A percentile compares a stretch with the other conserved stretches of the same genome.
Conservation (phyloP, 2,113 vertebrate species). For the Thermophis baileyi region DNA sequence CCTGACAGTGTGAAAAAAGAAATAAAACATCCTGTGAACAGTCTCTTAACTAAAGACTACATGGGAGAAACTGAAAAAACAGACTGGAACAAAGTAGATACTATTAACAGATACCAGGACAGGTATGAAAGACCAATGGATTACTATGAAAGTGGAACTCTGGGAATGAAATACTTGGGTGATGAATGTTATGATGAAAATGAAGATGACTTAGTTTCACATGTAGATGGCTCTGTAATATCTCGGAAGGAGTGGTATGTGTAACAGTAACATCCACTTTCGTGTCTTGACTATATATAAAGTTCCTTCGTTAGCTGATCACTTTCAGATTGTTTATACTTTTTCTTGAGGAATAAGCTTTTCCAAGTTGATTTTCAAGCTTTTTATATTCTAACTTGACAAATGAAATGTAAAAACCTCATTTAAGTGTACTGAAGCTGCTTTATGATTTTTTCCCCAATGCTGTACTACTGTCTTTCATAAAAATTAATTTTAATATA, state of each 20-base stretch:
- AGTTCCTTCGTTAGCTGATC: constrained; percentile 68
- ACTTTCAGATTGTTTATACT: constrained; percentile 78
- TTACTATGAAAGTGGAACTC: constrained; percentile 80
- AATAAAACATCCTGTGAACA: constrained; percentile 86
- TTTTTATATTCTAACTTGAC: constrained; percentile 76
- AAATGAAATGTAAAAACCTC: constrained; percentile 67
- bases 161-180: constrained; percentile 85
- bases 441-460: constrained; percentile 65
- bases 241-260: constrained; percentile 98
- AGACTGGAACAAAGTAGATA: constrained; percentile 87
- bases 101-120: constrained; percentile 76
- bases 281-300: constrained; percentile 62
- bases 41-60: constrained; percentile 88
- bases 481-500: constrained; percentile 75
- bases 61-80: constrained; percentile 84
- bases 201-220: constrained; percentile 95
- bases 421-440: constrained; percentile 71
- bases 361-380: constrained; percentile 70
- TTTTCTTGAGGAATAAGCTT: constrained; percentile 74
- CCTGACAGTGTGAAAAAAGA: constrained; percentile 88
- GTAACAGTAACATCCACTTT: constrained; percentile 69
- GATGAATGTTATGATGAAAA: constrained; percentile 86
- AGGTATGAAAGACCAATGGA: constrained; percentile 82
- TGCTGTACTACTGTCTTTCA: constrained; percentile 77
- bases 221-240: constrained; percentile 96